These are phyloP conservation scores for Ammodytes dubius DNA, from an alignment of 2,113 vertebrate species.

Conservation along the genomic window DNA sequence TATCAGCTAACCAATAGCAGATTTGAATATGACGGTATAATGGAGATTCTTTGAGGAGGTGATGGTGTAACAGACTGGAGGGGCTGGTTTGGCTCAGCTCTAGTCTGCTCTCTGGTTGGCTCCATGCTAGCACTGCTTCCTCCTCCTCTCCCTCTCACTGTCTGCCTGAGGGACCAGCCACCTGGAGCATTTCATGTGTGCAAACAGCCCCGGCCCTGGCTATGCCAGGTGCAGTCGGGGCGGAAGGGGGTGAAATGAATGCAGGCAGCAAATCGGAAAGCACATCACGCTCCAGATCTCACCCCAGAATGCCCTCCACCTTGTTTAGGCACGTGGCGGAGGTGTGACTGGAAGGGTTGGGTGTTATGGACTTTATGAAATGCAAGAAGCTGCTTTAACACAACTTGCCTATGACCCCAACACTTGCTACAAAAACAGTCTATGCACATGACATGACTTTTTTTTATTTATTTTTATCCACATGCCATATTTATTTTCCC, in stretches of 20 bases:
- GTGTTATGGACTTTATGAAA: not conserved
- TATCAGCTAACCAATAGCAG: slow-evolving; percentile 15
- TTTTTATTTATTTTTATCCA: too few species aligned
- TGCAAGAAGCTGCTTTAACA: not conserved
- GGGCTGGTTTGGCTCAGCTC: slow-evolving; percentile 51
- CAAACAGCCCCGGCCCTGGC: slow-evolving; percentile 55
- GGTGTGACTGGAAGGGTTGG: slow-evolving; percentile 22
- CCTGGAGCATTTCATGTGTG: slow-evolving; percentile 78
- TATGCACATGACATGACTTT: too few species aligned
- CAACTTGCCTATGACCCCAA: not conserved
- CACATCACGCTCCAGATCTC: slow-evolving; percentile 79
- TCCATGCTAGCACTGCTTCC: not conserved
- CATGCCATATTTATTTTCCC: not conserved
- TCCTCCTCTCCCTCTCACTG: slow-evolving; percentile 13
- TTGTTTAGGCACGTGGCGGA: slow-evolving; percentile 4
- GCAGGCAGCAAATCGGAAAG: slow-evolving; percentile 67
- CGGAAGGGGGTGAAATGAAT: slow-evolving; percentile 52
- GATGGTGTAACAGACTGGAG: slow-evolving; percentile 40
- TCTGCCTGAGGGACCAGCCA: slow-evolving; percentile 70
- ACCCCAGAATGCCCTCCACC: slow-evolving; percentile 3
- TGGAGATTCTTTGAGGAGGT: slow-evolving; percentile 44
- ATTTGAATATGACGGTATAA: slow-evolving; percentile 35
- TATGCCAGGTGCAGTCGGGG: slow-evolving; percentile 74
- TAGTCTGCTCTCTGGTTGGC: slow-evolving; percentile 51
- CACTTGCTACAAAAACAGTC: not conserved